Evolutionary conservation across 2,888 invertebrate species (phyloP).

Genomic region (Toxonevra muliebris): DNA sequence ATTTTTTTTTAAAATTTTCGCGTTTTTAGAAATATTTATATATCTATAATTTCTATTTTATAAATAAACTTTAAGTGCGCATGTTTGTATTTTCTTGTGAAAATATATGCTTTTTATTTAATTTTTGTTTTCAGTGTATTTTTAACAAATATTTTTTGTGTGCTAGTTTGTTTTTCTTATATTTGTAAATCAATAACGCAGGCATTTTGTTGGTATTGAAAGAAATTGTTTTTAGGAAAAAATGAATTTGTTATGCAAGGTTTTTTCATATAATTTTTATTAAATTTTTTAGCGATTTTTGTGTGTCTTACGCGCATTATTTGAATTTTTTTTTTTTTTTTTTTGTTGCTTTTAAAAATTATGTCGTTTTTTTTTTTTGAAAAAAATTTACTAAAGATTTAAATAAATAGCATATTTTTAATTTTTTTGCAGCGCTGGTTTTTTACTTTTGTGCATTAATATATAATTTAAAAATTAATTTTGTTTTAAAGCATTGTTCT

Average conservation of each 20-base stretch:
- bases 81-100: no score
- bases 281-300: not conserved
- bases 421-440: no score
- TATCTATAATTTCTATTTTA: not conserved
- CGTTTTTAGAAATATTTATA: not conserved
- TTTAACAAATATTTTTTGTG: conserved; percentile 23
- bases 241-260: conserved; percentile 65
- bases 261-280: conserved; percentile 47
- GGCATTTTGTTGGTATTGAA: not conserved
- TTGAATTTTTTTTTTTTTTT: conserved; percentile 3
- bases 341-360: conserved; percentile 30
- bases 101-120: no score
- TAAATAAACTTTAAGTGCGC: no score
- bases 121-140: conserved; percentile 30
- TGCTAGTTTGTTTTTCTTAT: conserved; percentile 34
- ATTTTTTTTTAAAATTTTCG: conserved; percentile 8
- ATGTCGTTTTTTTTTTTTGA: conserved; percentile 27
- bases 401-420: no score
- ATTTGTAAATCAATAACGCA: not conserved
- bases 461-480: no score
- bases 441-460: no score
- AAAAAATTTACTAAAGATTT: conserved; percentile 17
- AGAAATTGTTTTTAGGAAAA: conserved; percentile 50
- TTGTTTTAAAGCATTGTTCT: conserved; percentile 4
- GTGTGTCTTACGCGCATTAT: conserved; percentile 39